Percentiles rank a stretch among this genome's conserved stretches.
Evolutionary conservation across 2,113 vertebrate genomes (phyloP).

Genomic region (Trichechus manatus): DNA sequence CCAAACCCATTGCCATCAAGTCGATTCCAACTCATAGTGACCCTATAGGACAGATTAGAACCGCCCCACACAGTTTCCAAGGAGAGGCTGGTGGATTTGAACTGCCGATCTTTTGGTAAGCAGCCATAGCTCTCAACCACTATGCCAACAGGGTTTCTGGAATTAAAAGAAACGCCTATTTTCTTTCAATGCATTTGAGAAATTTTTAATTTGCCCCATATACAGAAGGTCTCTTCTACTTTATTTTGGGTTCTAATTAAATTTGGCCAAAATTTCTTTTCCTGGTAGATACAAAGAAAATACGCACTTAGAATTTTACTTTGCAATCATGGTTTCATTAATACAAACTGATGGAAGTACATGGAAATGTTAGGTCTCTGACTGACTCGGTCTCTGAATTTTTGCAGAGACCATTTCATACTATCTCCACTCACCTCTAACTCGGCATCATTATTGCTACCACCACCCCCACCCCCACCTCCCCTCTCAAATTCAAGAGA

Average conservation of each 20-base stretch:
- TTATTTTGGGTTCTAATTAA: conserved; percentile 59
- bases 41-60: no score
- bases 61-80: no score
- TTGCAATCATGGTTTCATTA: conserved; percentile 13
- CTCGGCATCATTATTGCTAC: not conserved
- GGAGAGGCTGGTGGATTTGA: no score
- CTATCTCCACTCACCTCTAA: not conserved
- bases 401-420: not conserved
- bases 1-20: no score
- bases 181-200: conserved; percentile 33
- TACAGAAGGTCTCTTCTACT: not conserved
- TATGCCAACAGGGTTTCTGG: no score
- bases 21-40: no score
- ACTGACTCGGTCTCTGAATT: not conserved
- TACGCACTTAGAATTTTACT: not conserved
- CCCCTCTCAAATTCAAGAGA: not conserved
- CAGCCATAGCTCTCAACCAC: no score
- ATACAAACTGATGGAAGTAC: not conserved
- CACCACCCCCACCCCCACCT: not conserved
- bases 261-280: conserved; percentile 27
- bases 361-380: not conserved
- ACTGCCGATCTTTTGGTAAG: no score
- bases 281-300: conserved; percentile 41
- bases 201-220: not conserved
- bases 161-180: not conserved